Evolutionary conservation across 2,888 invertebrate species (phyloP).

Genomic region (Epinotia bilunana): DNA sequence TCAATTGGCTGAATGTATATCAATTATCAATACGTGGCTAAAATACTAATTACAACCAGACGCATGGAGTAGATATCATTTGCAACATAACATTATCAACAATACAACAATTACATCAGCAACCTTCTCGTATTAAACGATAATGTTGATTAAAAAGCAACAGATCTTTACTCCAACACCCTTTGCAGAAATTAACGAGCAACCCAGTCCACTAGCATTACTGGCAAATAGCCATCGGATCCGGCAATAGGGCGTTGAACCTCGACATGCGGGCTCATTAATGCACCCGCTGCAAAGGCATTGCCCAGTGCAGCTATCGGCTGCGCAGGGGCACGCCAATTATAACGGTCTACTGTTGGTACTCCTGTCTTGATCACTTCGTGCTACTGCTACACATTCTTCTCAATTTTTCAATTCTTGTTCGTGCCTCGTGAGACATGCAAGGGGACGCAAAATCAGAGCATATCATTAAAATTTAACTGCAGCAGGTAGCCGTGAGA

Average conservation of each 20-base stretch:
- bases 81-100: not conserved
- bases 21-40: not conserved
- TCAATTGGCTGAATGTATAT: not conserved
- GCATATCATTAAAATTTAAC: conserved; percentile 3
- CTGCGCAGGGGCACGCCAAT: conserved; percentile 54
- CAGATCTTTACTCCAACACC: not conserved
- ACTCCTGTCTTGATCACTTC: conserved; percentile 49
- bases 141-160: conserved; percentile 1
- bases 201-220: conserved; percentile 49
- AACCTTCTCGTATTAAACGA: not conserved
- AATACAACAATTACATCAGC: not conserved
- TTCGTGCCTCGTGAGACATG: not conserved
- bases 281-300: conserved; percentile 62
- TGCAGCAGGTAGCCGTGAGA: conserved; percentile 49
- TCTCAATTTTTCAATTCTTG: conserved; percentile 7
- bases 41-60: not conserved
- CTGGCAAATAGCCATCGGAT: conserved; percentile 54
- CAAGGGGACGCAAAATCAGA: not conserved
- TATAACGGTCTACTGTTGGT: conserved; percentile 55
- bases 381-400: conserved; percentile 1
- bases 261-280: conserved; percentile 68
- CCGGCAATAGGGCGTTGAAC: conserved; percentile 63
- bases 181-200: conserved; percentile 47
- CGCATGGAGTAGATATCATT: not conserved
- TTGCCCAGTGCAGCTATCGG: conserved; percentile 49